These are phyloP conservation scores for Gastrophryne carolinensis DNA, from an alignment of 2,797 vertebrate species.

Conservation along the genomic window DNA sequence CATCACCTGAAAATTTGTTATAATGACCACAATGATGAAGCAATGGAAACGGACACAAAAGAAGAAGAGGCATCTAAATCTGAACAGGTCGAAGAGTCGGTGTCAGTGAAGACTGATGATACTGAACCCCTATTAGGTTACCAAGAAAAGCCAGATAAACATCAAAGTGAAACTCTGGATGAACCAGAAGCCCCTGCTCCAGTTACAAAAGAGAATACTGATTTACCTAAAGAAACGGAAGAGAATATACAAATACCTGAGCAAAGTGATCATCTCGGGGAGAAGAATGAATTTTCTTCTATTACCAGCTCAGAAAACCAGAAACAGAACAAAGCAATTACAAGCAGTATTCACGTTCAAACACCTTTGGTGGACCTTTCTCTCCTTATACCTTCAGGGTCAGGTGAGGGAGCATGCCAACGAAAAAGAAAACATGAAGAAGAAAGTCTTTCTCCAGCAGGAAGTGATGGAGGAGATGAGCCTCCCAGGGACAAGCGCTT, in stretches of 20 bases:
- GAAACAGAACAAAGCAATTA: slow-evolving; percentile 46
- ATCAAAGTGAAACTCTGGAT: background rate
- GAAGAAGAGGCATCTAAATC: slow-evolving; percentile 18
- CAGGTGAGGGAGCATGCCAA: slow-evolving; percentile 15
- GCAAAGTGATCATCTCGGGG: slow-evolving; percentile 53
- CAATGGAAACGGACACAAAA: slow-evolving; percentile 50
- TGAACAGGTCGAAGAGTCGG: background rate
- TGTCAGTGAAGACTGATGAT: background rate
- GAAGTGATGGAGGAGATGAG: slow-evolving; percentile 66
- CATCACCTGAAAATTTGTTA: slow-evolving; percentile 67
- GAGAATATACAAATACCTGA: slow-evolving; percentile 56
- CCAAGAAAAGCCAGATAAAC: slow-evolving; percentile 17
- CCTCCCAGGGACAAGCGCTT: slow-evolving; percentile 74
- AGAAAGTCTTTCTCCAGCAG: slow-evolving; percentile 62
- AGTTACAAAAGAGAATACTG: background rate
- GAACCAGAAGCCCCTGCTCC: background rate
- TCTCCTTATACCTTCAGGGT: slow-evolving; percentile 15
- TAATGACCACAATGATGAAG: slow-evolving; percentile 59
- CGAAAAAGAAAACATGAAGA: slow-evolving; percentile 68
- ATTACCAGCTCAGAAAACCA: slow-evolving; percentile 27
- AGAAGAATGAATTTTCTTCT: slow-evolving; percentile 49
- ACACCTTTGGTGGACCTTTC: slow-evolving; percentile 45
- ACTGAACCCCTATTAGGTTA: background rate
- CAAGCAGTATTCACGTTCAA: background rate
- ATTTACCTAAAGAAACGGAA: slow-evolving; percentile 51